Conservation (phyloP, 2,797 vertebrate species). For the Gymnoscopelus microlampas region DNA sequence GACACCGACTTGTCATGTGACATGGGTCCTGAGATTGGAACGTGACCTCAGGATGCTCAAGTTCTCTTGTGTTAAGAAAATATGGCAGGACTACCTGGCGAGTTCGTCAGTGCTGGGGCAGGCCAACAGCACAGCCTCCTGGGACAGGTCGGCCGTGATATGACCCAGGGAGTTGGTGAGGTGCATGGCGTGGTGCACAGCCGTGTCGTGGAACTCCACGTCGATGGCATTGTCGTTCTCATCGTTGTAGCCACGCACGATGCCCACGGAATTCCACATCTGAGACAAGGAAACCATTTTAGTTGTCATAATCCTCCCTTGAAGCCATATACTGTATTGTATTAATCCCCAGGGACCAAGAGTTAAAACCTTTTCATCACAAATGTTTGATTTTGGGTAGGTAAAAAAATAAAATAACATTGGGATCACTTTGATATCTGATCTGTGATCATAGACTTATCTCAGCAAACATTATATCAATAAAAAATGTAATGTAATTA, state of each 20-base stretch:
- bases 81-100: conserved; percentile 81
- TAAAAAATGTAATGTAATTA: no score
- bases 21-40: no score
- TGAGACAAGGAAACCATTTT: conserved; percentile 51
- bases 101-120: conserved; percentile 89
- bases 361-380: no score
- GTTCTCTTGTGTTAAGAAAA: neutral
- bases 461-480: no score
- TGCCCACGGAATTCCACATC: conserved; percentile 95
- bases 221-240: conserved; percentile 96
- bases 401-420: no score
- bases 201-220: conserved; percentile 94
- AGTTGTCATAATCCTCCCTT: neutral
- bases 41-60: neutral
- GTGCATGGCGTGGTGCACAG: conserved; percentile 93
- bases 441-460: no score
- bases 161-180: conserved; percentile 91
- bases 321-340: no score
- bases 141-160: conserved; percentile 89
- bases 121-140: conserved; percentile 91
- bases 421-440: no score
- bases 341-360: neutral
- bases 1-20: no score
- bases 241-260: conserved; percentile 94
- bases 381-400: no score